A percentile compares a stretch with the other conserved stretches of the same genome.
Conservation (phyloP, 2,888 invertebrate species). For the Chaetogeoica ovagalla region DNA sequence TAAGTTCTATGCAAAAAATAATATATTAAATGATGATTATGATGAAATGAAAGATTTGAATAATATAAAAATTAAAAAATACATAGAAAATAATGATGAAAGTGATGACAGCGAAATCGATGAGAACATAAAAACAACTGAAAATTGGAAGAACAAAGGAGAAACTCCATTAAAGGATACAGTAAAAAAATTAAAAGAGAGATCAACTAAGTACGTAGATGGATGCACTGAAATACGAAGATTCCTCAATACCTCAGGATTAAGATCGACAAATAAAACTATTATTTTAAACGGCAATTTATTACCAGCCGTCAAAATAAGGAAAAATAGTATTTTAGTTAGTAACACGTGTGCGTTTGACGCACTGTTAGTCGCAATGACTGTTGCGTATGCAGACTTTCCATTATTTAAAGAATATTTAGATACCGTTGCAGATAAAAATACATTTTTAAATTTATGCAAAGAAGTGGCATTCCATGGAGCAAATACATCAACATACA, state of each 20-base stretch:
- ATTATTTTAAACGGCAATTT: neutral
- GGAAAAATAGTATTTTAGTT: neutral
- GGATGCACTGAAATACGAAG: neutral
- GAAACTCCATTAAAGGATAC: neutral
- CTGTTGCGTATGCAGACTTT: neutral
- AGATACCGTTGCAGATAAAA: neutral
- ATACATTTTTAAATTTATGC: neutral
- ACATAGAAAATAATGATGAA: neutral
- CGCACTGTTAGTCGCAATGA: neutral
- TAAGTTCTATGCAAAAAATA: neutral
- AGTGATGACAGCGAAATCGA: neutral
- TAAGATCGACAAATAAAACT: neutral
- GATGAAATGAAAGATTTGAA: neutral
- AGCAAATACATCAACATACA: neutral
- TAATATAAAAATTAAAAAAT: neutral
- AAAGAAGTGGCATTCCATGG: neutral
- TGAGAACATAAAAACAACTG: neutral
- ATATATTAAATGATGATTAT: neutral
- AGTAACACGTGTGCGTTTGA: too few relatives aligned
- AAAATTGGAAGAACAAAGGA: constrained; percentile 11
- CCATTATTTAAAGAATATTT: neutral
- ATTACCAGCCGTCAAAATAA: neutral
- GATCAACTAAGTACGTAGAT: neutral
- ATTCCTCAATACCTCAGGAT: neutral
- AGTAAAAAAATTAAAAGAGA: neutral